phyloP scores from a whole-genome alignment of 2,888 invertebrate species.

The Apamea sordens region DNA sequence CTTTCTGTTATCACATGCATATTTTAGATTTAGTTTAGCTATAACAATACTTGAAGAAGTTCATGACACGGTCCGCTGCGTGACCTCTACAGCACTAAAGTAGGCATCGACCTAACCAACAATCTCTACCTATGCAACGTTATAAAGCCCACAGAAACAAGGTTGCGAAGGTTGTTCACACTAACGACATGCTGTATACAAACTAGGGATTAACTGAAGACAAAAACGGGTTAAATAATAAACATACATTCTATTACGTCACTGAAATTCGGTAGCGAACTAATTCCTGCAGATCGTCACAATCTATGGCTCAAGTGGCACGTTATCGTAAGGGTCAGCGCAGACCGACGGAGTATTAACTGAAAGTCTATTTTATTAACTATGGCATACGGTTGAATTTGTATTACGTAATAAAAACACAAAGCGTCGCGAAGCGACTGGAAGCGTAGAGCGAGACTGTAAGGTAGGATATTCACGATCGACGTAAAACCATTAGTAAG shows the following conservation, averaged over 20 bases:
- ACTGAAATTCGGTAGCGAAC: slow-evolving; percentile 49
- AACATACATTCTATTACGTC: slow-evolving; percentile 42
- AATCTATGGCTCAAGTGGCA: slow-evolving; percentile 57
- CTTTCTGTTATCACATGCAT: background rate
- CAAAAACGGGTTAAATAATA: slow-evolving; percentile 42
- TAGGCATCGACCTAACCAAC: slow-evolving; percentile 48
- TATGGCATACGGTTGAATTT: background rate
- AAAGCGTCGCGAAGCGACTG: background rate
- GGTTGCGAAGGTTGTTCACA: slow-evolving; percentile 53
- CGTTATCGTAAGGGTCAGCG: slow-evolving; percentile 57
- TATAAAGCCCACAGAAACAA: slow-evolving; percentile 59
- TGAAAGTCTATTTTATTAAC: background rate
- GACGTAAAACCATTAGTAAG: background rate
- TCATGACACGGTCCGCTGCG: slow-evolving; percentile 44
- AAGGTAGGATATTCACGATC: background rate
- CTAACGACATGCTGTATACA: slow-evolving; percentile 11
- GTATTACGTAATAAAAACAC: background rate
- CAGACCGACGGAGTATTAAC: background rate
- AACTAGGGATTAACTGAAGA: slow-evolving; percentile 39
- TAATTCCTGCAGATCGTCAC: slow-evolving; percentile 52
- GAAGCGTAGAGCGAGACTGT: background rate
- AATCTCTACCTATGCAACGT: slow-evolving; percentile 49
- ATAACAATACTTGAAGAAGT: slow-evolving; percentile 41
- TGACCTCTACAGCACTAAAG: slow-evolving; percentile 57
- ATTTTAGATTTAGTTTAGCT: slow-evolving; percentile 26